These are phyloP conservation scores for Agrilus cyanescens DNA, from an alignment of 2,888 invertebrate genomes.

Conservation along the genomic window DNA sequence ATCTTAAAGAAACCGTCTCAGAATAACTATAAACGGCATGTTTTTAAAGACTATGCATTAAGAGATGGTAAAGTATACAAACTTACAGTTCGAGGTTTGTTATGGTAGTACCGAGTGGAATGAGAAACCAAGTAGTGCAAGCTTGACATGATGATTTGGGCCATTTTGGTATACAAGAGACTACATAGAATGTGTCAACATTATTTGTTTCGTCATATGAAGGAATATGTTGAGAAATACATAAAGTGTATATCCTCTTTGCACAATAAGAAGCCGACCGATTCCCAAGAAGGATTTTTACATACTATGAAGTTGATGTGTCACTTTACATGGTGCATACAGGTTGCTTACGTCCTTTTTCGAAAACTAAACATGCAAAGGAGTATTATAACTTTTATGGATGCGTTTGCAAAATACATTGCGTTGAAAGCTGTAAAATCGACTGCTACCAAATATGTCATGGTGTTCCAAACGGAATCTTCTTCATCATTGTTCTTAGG, in stretches of 20 bases:
- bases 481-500: no score
- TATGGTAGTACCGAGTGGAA: conserved; percentile 12
- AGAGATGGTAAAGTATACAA: conserved; percentile 3
- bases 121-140: no score
- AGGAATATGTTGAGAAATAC: conserved; percentile 1
- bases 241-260: background rate
- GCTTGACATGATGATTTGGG: conserved; percentile 8
- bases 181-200: background rate
- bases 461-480: no score
- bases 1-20: background rate
- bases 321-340: background rate
- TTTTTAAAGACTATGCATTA: conserved; percentile 5
- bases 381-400: conserved; percentile 1
- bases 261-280: background rate
- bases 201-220: conserved; percentile 4
- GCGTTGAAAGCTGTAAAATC: conserved; percentile 10
- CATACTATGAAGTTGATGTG: background rate
- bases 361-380: background rate
- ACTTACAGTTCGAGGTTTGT: background rate
- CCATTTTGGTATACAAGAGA: conserved; percentile 9
- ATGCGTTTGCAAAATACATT: conserved; percentile 11
- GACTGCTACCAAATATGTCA: background rate
- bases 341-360: background rate
- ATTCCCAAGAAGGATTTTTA: background rate
- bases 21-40: background rate